Evolutionary conservation across 2,113 vertebrate species (phyloP), one percentile per base, ranked within the genome.

Genomic region (Stigmatopora argus): DNA sequence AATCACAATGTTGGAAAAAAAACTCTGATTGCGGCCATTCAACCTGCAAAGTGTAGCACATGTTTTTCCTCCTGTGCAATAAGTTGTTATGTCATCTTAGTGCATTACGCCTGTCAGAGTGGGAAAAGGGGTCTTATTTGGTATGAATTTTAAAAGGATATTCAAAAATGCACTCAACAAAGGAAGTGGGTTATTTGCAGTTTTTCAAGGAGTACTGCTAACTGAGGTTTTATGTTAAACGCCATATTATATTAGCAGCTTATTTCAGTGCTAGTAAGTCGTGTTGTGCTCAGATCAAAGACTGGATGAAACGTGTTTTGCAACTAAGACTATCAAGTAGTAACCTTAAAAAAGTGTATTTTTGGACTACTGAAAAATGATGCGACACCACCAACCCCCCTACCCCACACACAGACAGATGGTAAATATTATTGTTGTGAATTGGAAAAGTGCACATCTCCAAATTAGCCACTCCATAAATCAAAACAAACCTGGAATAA

Each of bases 1-100:
- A 83, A 86, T 87, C 82, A 85, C 85, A 85, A 80, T 77, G 79
- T 81, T 86, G 80, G 83, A 84, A 84, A 84, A 81, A 45, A 85
- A 81, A 71, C 81, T 85, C 84, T 87, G 86, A 86, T 88, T 89
- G 83, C 85, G 72, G 83, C 84, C 81, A 79, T 82, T 83, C 72
- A 82, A 80, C 78, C 71, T 80, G 75, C 80, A 86, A 86, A 87
- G 83, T 87, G 83, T 71, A 70, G 73, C 79, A 78, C 79, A 85
- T 89, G 82, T 82, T 82, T 85, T 82, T 84, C 31, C 82, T 81
- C 79, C 79, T 79, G 71, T 85, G 78, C 81, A 55, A 78, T 85
- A 44, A 78, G 72, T 81, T 79, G 77, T 70, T 79, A 49, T 85
- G 81, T 85, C 83, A 88, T 88, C 83, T 85, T 79, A 81, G 84